Evolutionary conservation across 2,888 invertebrate species (phyloP), one percentile per base, ranked within the genome.

Genomic region (Nysson spinosus): DNA sequence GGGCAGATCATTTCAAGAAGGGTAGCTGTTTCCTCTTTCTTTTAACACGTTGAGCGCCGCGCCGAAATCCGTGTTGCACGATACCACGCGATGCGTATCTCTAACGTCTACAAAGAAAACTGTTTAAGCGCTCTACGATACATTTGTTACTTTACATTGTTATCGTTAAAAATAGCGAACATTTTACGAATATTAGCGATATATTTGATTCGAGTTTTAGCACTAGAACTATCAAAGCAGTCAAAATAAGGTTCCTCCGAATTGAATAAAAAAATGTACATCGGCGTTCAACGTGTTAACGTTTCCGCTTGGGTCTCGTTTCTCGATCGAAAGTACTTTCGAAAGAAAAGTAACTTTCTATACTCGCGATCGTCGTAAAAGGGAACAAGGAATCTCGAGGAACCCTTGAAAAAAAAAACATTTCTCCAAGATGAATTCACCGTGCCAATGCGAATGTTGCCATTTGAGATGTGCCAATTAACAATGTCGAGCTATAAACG

Each of bases 381-480:
- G n/a, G 7, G n/a, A 20, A 7, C 12, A 24, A 34, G 32, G 47
- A 35, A 37, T 60, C 39, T 44, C 24, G 24, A 35, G 37, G 20
- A 50, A 40, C 39, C 39, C 7, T 34, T 32, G 11, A 42, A 22
- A 17, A 51, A 19, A 30, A 32, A 39, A 43, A 22, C 35, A 28
- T 40, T 58, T 47, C n/a, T n/a, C 39, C 49, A 22, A 54, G 35
- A 43, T 37, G 34, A 55, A 66, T 50, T 79, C 64, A 80, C 81
- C 78, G 86, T 86, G 86, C 86, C 86, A 86, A 86, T 82, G 63
- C 73, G 71, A 83, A 72, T 80, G 80, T 85, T 85, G 85, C 85
- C 86, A 85, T 85, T 82, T 74, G 75, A 82, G 54, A 84, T 82
- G 86, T 86, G 86, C 86, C 86, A 85, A 86, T 83, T 78, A 77